Base-by-base conservation (phyloP, 2,888 invertebrate species). In the Ichneumon xanthorius region DNA sequence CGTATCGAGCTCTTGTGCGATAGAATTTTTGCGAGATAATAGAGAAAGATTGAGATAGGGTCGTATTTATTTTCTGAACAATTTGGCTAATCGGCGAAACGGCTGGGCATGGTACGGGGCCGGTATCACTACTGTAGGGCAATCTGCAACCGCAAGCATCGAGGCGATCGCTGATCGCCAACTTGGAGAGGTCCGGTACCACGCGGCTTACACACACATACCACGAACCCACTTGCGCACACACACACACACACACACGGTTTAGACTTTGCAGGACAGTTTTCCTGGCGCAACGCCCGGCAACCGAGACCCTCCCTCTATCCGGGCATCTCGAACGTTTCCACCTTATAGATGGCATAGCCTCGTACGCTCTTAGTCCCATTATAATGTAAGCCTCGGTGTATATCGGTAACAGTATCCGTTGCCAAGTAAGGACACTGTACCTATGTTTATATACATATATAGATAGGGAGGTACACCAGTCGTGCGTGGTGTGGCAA, bases 21-120 rank as follows among this genome's bases (percentile, higher is more conserved):
- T 6, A 26, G 30, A 16, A 30, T 16, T 33, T 58, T 63, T n/a
- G 14, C 0, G 4, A 22, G 67, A 50, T 1, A 26, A 37, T 45
- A 22, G 65, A 77, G 30, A 71, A 80, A 50, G 55, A 78, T 70
- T 3, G 50, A n/a, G 16, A 88, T 88, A 89, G 87, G 88, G 78
- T 88, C 88, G 90, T 89, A 89, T 90, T 33, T 88, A 89, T 91
- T 91, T 90, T 91, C 88, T 90, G 86, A 89, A 90, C 90, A 89
- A 92, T 92, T 92, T 90, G 88, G 90, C 88, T 91, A 92, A 92
- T 92, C 90, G 90, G 88, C 48, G 88, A 87, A 87, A 76, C 73
- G 65, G 83, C 77, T 50, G 82, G 73, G 82, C 80, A 80, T 37
- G 2, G 65, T 55, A 71, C 71, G 48, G 26, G 4, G 37, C 30